Conservation (phyloP, 2,888 invertebrate species). For the Erynnis tages region DNA sequence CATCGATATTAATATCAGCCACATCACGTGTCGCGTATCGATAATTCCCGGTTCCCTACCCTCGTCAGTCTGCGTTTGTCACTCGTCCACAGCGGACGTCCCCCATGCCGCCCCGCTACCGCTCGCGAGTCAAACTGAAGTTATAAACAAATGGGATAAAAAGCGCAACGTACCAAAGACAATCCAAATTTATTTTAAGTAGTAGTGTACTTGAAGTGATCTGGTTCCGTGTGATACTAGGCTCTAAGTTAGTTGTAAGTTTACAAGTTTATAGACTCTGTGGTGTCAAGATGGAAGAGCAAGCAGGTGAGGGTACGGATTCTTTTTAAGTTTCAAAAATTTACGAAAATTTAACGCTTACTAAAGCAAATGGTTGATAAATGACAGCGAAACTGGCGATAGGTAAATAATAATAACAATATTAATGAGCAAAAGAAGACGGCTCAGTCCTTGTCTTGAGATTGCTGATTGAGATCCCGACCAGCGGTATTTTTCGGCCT, state of each 20-base stretch:
- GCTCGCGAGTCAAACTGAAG: constrained; percentile 70
- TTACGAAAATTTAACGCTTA: not conserved
- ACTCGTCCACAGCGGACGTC: constrained; percentile 30
- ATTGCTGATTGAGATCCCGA: no score
- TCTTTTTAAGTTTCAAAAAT: not conserved
- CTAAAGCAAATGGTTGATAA: not conserved
- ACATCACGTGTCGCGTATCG: constrained; percentile 10
- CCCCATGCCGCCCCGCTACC: constrained; percentile 26
- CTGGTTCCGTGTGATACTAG: constrained; percentile 72
- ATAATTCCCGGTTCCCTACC: constrained; percentile 21
- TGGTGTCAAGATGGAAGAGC: constrained; percentile 59
- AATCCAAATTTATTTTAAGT: constrained; percentile 24
- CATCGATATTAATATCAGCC: not conserved
- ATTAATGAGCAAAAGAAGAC: no score
- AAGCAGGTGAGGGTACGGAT: constrained; percentile 54
- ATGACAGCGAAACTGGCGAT: no score
- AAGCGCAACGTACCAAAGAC: constrained; percentile 31
- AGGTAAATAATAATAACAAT: no score
- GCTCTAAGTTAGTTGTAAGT: constrained; percentile 51
- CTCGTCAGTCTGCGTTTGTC: constrained; percentile 28
- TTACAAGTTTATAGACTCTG: constrained; percentile 40
- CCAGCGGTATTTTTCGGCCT: no score
- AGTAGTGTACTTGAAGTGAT: constrained; percentile 30
- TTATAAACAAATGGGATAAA: constrained; percentile 67
- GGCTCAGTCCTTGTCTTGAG: no score